Evolutionary conservation across 1,140 invertebrate species (phyloP), one percentile per base, ranked within the genome.

Genomic region (Nasonia vitripennis): DNA sequence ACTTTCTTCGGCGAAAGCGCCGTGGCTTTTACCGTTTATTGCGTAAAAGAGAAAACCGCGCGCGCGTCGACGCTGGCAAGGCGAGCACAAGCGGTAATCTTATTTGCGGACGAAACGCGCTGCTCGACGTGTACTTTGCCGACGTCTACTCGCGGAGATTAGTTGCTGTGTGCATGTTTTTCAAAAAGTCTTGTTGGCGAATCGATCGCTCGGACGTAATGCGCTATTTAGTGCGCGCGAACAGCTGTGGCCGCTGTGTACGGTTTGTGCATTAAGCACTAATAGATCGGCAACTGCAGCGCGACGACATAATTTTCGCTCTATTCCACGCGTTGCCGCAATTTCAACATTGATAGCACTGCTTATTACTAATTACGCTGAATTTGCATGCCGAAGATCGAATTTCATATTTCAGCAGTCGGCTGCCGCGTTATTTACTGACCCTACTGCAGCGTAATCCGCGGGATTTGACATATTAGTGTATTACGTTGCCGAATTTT

Each of bases 1-100:
- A 91, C 89, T 90, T 91, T 90, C 90, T 88, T 86, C 89, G 89
- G 84, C 83, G 87, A 85, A 80, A 81, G 81, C 78, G 88, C 81
- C 87, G 27, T 27, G 87, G 89, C 89, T 90, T 90, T 89, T 89
- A 88, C 88, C 87, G 89, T 89, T 91, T 90, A 90, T 91, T 90
- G 87, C 86, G 85, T 89, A 87, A 80, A 86, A 86, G 70, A 79
- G 86, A 86, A 90, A 62, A 87, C 83, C 79, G 84, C 86, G 45
- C 77, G 84, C 87, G 45, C 77, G 81, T 62, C 55, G 55, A 62
- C 68, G 68, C 12, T 37, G 34, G 34, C 34, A 37, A 37, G 68
- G 12, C 27, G 68, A 31, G 31, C 84, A 81, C 82, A 68, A 82
- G 86, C 71, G 48, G 86, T 89, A 89, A 89, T 88, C 85, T 86